Evolutionary conservation across 2,888 invertebrate genomes (phyloP), one percentile per base, ranked within the genome.

Genomic region (Desoria tigrina): DNA sequence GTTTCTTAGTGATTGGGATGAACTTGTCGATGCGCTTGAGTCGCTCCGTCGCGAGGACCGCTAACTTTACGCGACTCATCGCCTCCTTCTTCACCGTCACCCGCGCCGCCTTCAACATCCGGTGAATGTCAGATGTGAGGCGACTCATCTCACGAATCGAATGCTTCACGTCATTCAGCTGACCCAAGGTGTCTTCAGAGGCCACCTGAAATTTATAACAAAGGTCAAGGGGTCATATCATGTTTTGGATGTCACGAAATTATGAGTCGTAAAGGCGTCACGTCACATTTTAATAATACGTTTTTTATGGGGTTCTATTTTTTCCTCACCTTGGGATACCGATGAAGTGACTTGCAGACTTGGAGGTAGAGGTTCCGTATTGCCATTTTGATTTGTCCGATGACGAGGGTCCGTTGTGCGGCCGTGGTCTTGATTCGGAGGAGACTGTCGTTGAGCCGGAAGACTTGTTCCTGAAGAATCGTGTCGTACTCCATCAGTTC

Each of bases 351-450:
- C 45, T 61, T 67, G 54, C 74, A 74, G 16, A 74, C 61, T 37
- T 70, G 68, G 18, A 66, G 37, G 42, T 75, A 75, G 58, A 75
- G 39, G 56, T 75, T 75, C 37, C 71, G 61, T 51, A 71, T 74
- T 1, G 71, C 72, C 68, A 74, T 71, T 53, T 73, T 73, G 32
- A 75, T 71, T 57, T 74, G 74, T 23, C 74, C 74, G 39, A 75
- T 69, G 14, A 68, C 58, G 0, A 72, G 63, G 2, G 75, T 73
- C 53, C 75, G 50, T 28, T 70, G 66, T 0, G 75, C 75, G 2
- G 75, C 74, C 0, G 75, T 75, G 0, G 68, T 67, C 50, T 75
- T 74, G 26, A 72, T 72, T 54, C 72, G 63, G 14, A 69, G 28
- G 6, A 75, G 54, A 53, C 71, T 66, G n/a, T 73, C 73, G 42